Base-by-base conservation (phyloP, 2,888 invertebrate genomes). In the Apotomis capreana region DNA sequence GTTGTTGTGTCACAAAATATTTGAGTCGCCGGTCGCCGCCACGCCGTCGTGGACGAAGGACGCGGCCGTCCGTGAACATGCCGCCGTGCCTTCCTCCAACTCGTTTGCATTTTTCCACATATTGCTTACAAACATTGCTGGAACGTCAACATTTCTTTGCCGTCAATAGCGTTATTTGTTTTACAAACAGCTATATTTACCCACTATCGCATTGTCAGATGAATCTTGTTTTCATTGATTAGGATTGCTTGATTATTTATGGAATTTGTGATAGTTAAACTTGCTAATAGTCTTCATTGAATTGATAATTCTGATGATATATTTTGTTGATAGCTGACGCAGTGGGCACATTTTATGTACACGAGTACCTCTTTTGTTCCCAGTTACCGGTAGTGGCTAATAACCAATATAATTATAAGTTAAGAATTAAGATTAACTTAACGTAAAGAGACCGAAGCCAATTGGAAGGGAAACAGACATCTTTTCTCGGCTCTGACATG, bases 61-160 rank as follows among this genome's bases (percentile, higher is more conserved):
- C 60, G 68, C 74, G 77, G 74, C 72, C 76, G 80, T 74, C 76
- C 79, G 80, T 76, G 78, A 79, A 79, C 84, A 89, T 88, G 84
- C 84, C 82, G 74, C 70, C 77, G 77, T 77, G 74, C 76, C 78
- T 78, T 79, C 78, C 74, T 77, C 75, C 76, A 74, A 80, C 79
- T 83, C 81, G 85, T 87, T 87, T 86, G 85, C 85, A 89, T 89
- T 86, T 87, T 88, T 87, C 78, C 78, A 78, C 79, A 81, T 84
- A 84, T 88, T 84, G 88, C 86, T 89, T 89, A 87, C 85, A 89
- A 90, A 89, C 87, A 89, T 83, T 76, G 76, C 76, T 77, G 78
- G 78, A 80, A 82, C 79, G 82, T 81, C 84, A 84, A 85, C 84
- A 86, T 83, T 82, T 80, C 79, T 78, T 80, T 77, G 74, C 75